These are phyloP conservation scores for Turritopsis rubra DNA, from an alignment of 30 jellyfish, hydroid and myxozoan species.

Conservation along the genomic window DNA sequence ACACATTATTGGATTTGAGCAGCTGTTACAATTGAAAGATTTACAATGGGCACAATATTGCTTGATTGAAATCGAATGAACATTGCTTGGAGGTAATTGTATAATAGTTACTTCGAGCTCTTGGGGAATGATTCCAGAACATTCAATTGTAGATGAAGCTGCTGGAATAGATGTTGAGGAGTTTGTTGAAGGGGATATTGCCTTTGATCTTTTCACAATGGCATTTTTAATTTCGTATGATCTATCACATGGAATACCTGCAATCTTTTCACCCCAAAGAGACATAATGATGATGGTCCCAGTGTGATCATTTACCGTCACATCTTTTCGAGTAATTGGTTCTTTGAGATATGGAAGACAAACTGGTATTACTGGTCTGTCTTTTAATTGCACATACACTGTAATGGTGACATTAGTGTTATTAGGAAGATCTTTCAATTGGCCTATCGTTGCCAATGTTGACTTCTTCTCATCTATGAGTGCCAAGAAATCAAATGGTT, in stretches of 20 bases:
- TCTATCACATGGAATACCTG: neutral
- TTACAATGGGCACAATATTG: neutral
- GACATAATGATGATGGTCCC: slow-evolving; percentile 4
- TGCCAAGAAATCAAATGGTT: neutral
- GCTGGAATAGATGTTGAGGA: neutral
- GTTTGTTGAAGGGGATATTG: neutral
- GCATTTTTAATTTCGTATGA: neutral
- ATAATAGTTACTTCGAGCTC: neutral
- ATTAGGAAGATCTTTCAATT: neutral
- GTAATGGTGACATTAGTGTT: neutral
- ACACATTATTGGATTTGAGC: neutral
- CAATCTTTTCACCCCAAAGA: slow-evolving; percentile 2
- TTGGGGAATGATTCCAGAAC: neutral
- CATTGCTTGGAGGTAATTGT: neutral
- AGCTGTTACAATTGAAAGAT: neutral
- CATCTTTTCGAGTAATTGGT: slow-evolving; percentile 14
- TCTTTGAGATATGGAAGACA: slow-evolving; percentile 10
- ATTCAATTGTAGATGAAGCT: neutral
- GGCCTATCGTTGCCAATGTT: neutral
- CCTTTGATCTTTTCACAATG: neutral
- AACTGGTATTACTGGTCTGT: slow-evolving; percentile 2
- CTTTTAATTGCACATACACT: neutral
- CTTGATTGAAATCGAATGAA: neutral
- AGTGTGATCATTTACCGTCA: slow-evolving; percentile 2
- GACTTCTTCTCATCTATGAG: neutral